These are phyloP conservation scores for Turnix velox DNA, from an alignment of 2,113 vertebrate species.

Conservation along the genomic window DNA sequence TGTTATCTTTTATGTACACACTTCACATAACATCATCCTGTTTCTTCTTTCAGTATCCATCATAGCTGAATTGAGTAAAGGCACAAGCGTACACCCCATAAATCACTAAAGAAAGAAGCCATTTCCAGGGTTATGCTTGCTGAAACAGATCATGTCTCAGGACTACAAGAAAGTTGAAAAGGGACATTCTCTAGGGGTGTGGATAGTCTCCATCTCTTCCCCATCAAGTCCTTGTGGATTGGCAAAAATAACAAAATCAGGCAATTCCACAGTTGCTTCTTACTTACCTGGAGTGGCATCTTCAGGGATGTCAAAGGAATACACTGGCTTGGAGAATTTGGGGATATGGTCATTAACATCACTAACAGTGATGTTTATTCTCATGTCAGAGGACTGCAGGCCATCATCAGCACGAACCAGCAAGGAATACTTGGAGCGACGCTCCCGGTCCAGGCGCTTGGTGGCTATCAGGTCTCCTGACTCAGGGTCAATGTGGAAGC, in stretches of 20 bases:
- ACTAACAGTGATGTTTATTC: conserved; percentile 92
- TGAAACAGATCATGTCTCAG: neutral
- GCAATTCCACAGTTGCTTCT: neutral
- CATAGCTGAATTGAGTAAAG: neutral
- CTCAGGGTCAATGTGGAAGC: conserved; percentile 92
- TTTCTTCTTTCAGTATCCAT: neutral
- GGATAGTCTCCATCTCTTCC: neutral
- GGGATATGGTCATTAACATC: conserved; percentile 94
- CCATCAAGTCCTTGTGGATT: no score
- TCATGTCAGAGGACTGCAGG: conserved; percentile 91
- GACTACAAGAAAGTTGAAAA: neutral
- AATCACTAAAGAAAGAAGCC: neutral
- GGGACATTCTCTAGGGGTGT: no score
- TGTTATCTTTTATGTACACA: neutral
- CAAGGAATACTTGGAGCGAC: conserved; percentile 90
- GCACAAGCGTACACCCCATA: neutral
- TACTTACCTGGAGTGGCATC: conserved; percentile 85
- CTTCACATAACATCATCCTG: neutral
- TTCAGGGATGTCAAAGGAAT: conserved; percentile 92
- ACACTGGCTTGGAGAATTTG: conserved; percentile 86
- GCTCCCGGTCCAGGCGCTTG: conserved; percentile 88
- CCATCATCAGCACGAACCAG: conserved; percentile 93
- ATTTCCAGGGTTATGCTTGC: neutral
- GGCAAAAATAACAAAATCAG: neutral
- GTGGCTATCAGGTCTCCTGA: conserved; percentile 93